phyloP scores from a whole-genome alignment of 1,140 invertebrate species.

The Oncopeltus fasciatus region DNA sequence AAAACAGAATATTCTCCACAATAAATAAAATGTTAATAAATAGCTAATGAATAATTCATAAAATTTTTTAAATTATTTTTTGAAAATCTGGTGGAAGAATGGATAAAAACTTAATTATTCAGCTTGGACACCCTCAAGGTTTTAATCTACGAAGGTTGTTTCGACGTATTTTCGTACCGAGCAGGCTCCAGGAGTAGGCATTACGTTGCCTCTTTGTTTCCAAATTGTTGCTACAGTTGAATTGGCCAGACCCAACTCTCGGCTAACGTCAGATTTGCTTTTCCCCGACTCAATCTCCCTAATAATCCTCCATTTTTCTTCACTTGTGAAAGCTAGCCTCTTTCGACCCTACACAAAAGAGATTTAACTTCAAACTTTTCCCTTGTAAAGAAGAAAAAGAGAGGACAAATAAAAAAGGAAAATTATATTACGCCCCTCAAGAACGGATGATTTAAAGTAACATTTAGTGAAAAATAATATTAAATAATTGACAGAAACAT shows the following conservation, averaged over 20 bases:
- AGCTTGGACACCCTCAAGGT: neutral
- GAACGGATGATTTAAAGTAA: too few relatives aligned
- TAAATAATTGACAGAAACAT: too few relatives aligned
- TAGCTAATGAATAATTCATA: too few relatives aligned
- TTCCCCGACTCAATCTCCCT: conserved; percentile 42
- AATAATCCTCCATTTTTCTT: conserved; percentile 47
- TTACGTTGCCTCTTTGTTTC: conserved; percentile 37
- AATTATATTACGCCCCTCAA: too few relatives aligned
- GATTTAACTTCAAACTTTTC: neutral
- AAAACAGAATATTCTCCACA: too few relatives aligned
- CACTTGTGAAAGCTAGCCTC: conserved; percentile 43
- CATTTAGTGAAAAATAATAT: too few relatives aligned
- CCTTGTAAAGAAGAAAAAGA: neutral
- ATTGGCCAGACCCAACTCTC: conserved; percentile 39
- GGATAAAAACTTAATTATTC: too few relatives aligned
- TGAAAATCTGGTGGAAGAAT: too few relatives aligned
- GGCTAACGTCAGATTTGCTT: conserved; percentile 42
- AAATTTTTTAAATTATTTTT: too few relatives aligned
- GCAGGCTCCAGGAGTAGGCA: conserved; percentile 21
- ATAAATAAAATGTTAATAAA: too few relatives aligned
- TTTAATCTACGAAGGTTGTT: neutral
- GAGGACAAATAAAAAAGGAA: neutral
- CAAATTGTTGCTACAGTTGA: conserved; percentile 43
- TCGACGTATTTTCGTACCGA: conserved; percentile 19
- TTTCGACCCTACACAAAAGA: conserved; percentile 36